Percentiles rank a stretch among this genome's conserved stretches.
phyloP scores from a whole-genome alignment of 2,888 invertebrate species.

The Ctena decussata region DNA sequence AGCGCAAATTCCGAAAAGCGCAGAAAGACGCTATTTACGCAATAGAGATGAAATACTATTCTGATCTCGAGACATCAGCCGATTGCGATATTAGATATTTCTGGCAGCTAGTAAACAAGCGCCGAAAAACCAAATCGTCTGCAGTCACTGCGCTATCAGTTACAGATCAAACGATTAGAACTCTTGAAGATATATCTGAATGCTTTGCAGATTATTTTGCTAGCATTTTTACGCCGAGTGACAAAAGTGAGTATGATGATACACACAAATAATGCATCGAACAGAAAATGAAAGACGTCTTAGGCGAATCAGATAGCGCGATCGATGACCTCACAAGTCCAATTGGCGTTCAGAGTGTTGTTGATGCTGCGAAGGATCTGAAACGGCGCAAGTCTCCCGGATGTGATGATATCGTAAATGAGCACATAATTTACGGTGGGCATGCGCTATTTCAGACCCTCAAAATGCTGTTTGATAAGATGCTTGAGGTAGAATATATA shows the following conservation, averaged over 20 bases:
- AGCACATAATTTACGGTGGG: slow-evolving; percentile 19
- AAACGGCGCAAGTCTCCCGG: not conserved
- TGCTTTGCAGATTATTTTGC: not conserved
- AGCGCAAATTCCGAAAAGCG: not conserved
- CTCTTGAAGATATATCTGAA: not conserved
- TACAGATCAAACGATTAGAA: not conserved
- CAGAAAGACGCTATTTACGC: not conserved
- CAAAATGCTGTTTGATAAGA: not conserved
- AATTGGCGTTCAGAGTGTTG: not conserved
- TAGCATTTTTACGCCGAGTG: not conserved
- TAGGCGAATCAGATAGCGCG: not conserved
- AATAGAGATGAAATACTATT: not conserved
- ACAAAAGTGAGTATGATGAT: not conserved
- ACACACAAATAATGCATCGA: not conserved
- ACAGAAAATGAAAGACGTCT: not conserved
- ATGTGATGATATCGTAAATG: not conserved
- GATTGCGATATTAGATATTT: not conserved
- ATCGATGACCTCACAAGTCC: not conserved
- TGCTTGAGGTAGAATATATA: slow-evolving; percentile 4
- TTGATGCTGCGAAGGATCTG: not conserved
- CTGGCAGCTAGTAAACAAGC: slow-evolving; percentile 1
- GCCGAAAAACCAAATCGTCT: not conserved
- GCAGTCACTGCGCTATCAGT: not conserved
- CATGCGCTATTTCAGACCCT: not conserved
- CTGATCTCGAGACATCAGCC: not conserved